Base-by-base conservation (phyloP, 2,113 vertebrate genomes). In the Daubentonia madagascariensis region DNA sequence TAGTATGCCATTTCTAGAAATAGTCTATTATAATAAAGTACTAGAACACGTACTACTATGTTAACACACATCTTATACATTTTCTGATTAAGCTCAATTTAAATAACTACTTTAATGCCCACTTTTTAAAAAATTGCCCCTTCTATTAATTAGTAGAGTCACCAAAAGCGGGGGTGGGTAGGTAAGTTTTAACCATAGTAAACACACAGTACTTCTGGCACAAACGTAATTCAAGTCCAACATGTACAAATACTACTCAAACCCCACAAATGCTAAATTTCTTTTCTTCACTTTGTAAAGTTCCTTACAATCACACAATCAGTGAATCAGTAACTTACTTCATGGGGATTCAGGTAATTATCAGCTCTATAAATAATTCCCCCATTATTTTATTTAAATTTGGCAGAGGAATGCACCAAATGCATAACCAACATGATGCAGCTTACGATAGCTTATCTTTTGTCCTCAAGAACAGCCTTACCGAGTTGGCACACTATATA, bases 391-490 rank as follows among this genome's bases (percentile, higher is more conserved):
- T 78, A 89, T 97, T 96, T 95, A 98, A 98, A 96, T 94, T 95
- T 70, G 72, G 91, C 67, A 98, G 91, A 97, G 65, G 93, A 98
- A 63, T 94, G 94, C 43, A 97, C 79, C 79, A 98, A 98, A 97
- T 92, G 93, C 98, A 98, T 48, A 98, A 92, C 81, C 97, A 98
- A 97, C 97, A 97, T 11, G 96, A 98, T 98, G 98, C 95, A 93
- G 97, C 98, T 99, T 98, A 99, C 98, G 54, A 98, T 23, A 97
- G 12, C 89, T 95, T 88, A 97, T 17, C 97, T 92, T 98, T 72
- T 95, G 96, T 98, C 98, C 89, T 98, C 98, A 97, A 98, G 95
- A 97, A 95, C 92, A 97, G 96, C 25, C 98, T 98, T 98, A 99
- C 98, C 96, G 81, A 98, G 97, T 14, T 94, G 98, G 98, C 89